Percentiles rank a stretch among this genome's conserved stretches.
These are phyloP conservation scores for Nycticorax nycticorax DNA, from an alignment of 2,113 vertebrate species.

Conservation along the genomic window DNA sequence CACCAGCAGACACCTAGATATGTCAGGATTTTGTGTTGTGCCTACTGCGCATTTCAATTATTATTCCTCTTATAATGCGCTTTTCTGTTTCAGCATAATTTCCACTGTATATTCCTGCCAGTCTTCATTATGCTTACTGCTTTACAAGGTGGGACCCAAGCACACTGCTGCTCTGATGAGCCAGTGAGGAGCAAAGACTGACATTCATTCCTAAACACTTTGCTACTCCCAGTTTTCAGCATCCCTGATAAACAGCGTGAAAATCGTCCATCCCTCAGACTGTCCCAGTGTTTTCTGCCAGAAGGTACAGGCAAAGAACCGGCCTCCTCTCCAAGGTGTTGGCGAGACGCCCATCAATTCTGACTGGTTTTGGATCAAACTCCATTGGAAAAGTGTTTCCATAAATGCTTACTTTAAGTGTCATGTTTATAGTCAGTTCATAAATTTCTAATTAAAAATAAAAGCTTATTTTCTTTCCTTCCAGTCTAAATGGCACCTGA, in stretches of 20 bases:
- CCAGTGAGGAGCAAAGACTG: fast-evolving
- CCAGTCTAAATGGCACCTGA: not conserved
- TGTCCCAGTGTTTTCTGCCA: not conserved
- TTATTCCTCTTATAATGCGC: not conserved
- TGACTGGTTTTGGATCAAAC: not conserved
- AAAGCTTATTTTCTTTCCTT: not conserved
- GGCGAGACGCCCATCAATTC: fast-evolving
- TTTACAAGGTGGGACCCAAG: not conserved
- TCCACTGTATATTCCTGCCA: not conserved
- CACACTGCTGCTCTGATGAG: fast-evolving
- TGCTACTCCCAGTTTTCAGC: not conserved
- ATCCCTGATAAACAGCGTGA: not conserved
- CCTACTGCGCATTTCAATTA: not conserved
- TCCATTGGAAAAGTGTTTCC: not conserved
- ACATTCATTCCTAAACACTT: not conserved
- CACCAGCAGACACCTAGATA: not conserved
- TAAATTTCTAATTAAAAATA: slow-evolving; percentile 1
- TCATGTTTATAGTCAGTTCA: not conserved
- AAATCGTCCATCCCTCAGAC: not conserved
- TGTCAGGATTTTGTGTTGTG: not conserved
- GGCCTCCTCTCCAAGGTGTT: not conserved
- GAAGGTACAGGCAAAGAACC: not conserved
- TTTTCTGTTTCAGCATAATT: not conserved
- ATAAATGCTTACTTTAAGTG: not conserved
- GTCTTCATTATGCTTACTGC: not conserved